A percentile compares a stretch with the other conserved stretches of the same genome.
phyloP scores from a whole-genome alignment of 2,113 vertebrate species.

The Dasypus novemcinctus region DNA sequence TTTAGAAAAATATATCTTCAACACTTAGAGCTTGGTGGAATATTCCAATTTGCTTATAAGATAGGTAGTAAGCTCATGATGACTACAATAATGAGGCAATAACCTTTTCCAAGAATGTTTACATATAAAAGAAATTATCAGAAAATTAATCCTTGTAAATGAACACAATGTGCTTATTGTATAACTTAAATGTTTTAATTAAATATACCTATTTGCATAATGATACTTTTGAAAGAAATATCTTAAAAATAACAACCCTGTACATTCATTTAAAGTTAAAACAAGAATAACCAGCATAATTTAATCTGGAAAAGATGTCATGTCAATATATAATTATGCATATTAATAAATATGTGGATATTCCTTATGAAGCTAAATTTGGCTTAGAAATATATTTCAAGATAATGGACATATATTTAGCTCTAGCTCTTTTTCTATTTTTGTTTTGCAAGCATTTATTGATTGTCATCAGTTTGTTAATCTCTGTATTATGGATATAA shows the following conservation, averaged over 20 bases:
- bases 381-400: constrained; percentile 22
- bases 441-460: constrained; percentile 32
- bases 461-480: not conserved
- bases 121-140: constrained; percentile 43
- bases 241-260: constrained; percentile 70
- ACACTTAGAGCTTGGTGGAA: not conserved
- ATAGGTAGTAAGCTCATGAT: not conserved
- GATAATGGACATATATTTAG: not conserved
- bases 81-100: not conserved
- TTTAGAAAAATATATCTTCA: not conserved
- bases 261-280: constrained; percentile 66
- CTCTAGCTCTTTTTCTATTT: constrained; percentile 25
- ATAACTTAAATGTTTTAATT: constrained; percentile 79
- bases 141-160: constrained; percentile 61
- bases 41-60: not conserved
- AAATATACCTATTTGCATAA: constrained; percentile 78
- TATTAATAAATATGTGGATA: constrained; percentile 41
- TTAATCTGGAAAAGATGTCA: not conserved
- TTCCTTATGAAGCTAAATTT: constrained; percentile 37
- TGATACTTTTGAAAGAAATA: constrained; percentile 64
- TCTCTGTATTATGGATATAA: not conserved
- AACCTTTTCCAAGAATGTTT: constrained; percentile 36
- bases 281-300: constrained; percentile 56
- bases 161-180: constrained; percentile 49
- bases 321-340: constrained; percentile 33